Conservation (phyloP, 1,140 invertebrate genomes). For the Druon quercuslanigerum region DNA sequence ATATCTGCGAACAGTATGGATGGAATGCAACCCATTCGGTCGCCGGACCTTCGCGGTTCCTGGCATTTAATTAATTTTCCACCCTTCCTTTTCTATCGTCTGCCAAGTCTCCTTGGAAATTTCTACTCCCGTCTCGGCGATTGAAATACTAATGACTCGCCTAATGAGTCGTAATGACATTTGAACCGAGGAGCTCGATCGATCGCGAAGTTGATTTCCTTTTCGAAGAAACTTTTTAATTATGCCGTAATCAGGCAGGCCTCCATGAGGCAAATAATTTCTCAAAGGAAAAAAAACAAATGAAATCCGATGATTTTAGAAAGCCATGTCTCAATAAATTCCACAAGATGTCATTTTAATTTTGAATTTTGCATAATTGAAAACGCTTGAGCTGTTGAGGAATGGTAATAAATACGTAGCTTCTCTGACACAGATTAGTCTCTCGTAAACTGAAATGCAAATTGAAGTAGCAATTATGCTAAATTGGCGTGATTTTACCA, state of each 20-base stretch:
- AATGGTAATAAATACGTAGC: too few species aligned
- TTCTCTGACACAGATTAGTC: too few species aligned
- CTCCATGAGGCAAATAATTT: neutral
- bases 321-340: too few species aligned
- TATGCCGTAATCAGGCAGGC: slow-evolving; percentile 38
- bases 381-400: too few species aligned
- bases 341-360: too few species aligned
- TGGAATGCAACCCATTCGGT: too few species aligned
- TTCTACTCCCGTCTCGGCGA: slow-evolving; percentile 37
- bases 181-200: slow-evolving; percentile 28
- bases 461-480: neutral
- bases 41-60: neutral
- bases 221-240: slow-evolving; percentile 44
- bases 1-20: too few species aligned
- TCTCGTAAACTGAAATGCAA: neutral
- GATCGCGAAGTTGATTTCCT: slow-evolving; percentile 1
- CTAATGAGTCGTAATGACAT: slow-evolving; percentile 38
- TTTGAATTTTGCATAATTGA: too few species aligned
- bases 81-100: slow-evolving; percentile 18
- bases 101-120: slow-evolving; percentile 35
- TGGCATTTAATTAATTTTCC: slow-evolving; percentile 57
- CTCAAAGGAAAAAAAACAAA: too few species aligned
- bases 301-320: too few species aligned
- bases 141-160: slow-evolving; percentile 55
- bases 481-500: neutral